These are phyloP conservation scores for Mythimna loreyi DNA, from an alignment of 2,888 invertebrate genomes.

Conservation along the genomic window DNA sequence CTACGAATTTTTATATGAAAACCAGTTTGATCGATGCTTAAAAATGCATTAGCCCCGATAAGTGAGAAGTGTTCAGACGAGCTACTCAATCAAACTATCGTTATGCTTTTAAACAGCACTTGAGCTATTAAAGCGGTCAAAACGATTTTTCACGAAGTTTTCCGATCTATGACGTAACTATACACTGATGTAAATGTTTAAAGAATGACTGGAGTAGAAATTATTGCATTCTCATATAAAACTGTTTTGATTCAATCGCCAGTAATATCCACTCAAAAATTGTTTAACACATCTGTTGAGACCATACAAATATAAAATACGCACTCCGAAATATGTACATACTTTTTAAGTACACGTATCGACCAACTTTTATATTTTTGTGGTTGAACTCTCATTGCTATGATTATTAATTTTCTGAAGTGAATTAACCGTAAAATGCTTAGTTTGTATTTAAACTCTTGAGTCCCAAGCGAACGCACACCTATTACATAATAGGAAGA, in stretches of 20 bases:
- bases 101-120: constrained; percentile 31
- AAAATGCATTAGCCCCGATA: constrained; percentile 49
- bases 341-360: too few species aligned
- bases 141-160: neutral
- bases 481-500: too few species aligned
- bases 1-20: constrained; percentile 14
- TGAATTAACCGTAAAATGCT: too few species aligned
- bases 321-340: too few species aligned
- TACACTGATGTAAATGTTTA: neutral
- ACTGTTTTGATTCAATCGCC: neutral
- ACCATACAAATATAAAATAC: too few species aligned
- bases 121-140: constrained; percentile 1
- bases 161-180: neutral
- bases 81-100: constrained; percentile 50
- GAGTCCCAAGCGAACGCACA: too few species aligned
- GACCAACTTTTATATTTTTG: too few species aligned
- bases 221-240: neutral
- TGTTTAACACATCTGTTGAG: too few species aligned
- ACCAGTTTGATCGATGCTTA: constrained; percentile 51
- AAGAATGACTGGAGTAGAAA: constrained; percentile 9
- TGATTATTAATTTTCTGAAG: too few species aligned
- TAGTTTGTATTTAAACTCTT: too few species aligned
- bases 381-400: too few species aligned
- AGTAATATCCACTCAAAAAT: neutral
- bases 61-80: constrained; percentile 31